Percentiles rank a stretch among this genome's conserved stretches.
Conservation (phyloP, 2,113 vertebrate genomes). For the Sciurus niger region DNA sequence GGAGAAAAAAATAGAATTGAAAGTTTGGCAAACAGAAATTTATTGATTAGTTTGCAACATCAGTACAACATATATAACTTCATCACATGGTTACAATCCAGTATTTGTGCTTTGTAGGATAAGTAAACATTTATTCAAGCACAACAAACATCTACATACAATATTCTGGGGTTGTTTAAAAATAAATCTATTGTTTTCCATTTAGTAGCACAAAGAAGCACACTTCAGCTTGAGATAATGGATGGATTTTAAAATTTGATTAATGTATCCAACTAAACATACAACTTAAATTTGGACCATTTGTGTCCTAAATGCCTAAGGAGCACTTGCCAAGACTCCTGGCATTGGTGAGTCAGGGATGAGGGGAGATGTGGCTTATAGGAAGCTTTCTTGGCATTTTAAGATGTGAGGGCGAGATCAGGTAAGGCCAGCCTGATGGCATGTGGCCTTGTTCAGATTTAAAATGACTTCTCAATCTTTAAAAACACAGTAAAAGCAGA, state of each 20-base stretch:
- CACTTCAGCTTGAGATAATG: constrained; percentile 44
- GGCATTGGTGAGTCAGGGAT: not conserved
- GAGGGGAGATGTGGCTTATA: not conserved
- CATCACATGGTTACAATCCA: constrained; percentile 87
- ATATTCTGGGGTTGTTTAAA: constrained; percentile 82
- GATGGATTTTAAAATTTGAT: constrained; percentile 65
- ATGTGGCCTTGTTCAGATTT: constrained; percentile 83
- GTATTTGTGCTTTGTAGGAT: constrained; percentile 89
- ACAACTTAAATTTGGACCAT: constrained; percentile 18
- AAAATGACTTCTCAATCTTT: constrained; percentile 81
- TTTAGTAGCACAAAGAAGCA: constrained; percentile 79
- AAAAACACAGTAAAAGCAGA: constrained; percentile 87
- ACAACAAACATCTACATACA: constrained; percentile 84
- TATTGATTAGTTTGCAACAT: constrained; percentile 87
- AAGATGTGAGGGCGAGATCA: not conserved
- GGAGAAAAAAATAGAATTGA: not conserved
- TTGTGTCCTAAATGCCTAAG: not conserved
- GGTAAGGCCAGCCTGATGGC: not conserved
- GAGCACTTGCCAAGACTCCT: not conserved
- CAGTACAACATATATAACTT: constrained; percentile 85
- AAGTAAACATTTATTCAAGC: constrained; percentile 87
- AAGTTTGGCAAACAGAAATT: constrained; percentile 84
- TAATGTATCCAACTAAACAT: not conserved
- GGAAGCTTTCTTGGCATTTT: constrained; percentile 36
- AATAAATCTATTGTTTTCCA: constrained; percentile 84